Base-by-base conservation (phyloP, 2,113 vertebrate species). In the Dromiciops gliroides region DNA sequence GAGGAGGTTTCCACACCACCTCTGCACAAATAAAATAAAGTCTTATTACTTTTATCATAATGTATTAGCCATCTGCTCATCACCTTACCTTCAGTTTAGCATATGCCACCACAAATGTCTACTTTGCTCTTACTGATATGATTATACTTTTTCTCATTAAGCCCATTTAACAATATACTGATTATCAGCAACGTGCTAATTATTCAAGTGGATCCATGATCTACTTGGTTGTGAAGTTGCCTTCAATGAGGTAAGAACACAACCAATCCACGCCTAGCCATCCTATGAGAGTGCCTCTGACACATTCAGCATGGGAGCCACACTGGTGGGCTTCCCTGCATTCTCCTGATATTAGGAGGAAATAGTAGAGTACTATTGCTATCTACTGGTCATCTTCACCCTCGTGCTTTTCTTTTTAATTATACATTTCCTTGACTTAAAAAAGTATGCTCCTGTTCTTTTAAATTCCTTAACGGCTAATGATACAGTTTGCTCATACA, bases 1-100 rank as follows among this genome's bases (percentile, higher is more conserved):
- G 10, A 3, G 9, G 10, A 31, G 56, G 26, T 60, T 60, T 31
- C 10, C 28, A 48, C 9, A 94, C 56, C 31, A 93, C 44, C 50
- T 94, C 37, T 48, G 28, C 12, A 83, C 48, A 93, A 92, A 50
- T 51, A 93, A 94, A 95, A 91, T 47, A 91, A 90, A 28, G 88
- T 48, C 28, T 89, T 28, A 25, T 56, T 26, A n/a, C 23, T 48
- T 14, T 6, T 8, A 88, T 92, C 49, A 37, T 56, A 37, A 48
- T 51, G 50, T 91, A 31, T 88, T 90, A 91, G 53, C 50, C 5
- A 90, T 16, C 51, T 75, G 22, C 60, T 49, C 11, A 47, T 95
- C 31, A 91, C 28, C 89, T 83, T 91, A 2, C 4, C 52, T 26
- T 67, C 6, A 95, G 50, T 50, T 93, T 1, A 93, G 47, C 92